Base-by-base conservation (phyloP, 2,113 vertebrate genomes). In the Nerophis lumbriciformis region DNA sequence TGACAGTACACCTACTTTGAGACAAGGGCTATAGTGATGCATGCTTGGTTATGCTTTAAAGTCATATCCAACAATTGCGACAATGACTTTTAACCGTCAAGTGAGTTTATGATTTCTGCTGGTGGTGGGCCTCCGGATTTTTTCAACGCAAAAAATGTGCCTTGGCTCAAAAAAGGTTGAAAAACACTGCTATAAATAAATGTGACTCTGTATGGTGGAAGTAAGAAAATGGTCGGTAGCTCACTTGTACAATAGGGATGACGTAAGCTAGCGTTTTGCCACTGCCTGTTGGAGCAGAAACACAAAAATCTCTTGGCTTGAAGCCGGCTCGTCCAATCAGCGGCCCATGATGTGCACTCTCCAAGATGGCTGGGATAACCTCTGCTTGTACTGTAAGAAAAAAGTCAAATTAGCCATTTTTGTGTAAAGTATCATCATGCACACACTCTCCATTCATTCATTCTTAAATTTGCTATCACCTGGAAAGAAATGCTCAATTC, bases 241-340 rank as follows among this genome's bases (percentile, higher is more conserved):
- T 87, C 66, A 96, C 97, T 91, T 99, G 95, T 28, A 98, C 79
- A 51, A 99, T 85, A 0, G 97, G 97, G 44, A 99, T 81, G 75
- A 97, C 92, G 12, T 98, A 99, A 0, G 95, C 79, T 66, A 99
- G 80, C 0, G 97, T 98, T 79, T 99, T 99, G 15, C 96, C 97
- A 0, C 97, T 99, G 74, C 97, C 97, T 0, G 97, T 99, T 0
- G 97, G 97, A 4, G 95, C 94, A 0, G 95, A 99, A 45, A 98
- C 93, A 8, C 96, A 99, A 67, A 99, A 85, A 59, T 98, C 97
- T 37, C 85, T 89, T 64, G 96, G 95, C 49, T 78, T 89, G 68
- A 90, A 94, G 28, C 95, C 95, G 0, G 93, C 95, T 63, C 60
- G 86, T 45, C 93, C 94, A 50, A 92, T 19, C 72, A 97, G 79